A percentile compares a stretch with the other conserved stretches of the same genome.
Conservation (phyloP, 2,113 vertebrate species). For the Struthidea cinerea region DNA sequence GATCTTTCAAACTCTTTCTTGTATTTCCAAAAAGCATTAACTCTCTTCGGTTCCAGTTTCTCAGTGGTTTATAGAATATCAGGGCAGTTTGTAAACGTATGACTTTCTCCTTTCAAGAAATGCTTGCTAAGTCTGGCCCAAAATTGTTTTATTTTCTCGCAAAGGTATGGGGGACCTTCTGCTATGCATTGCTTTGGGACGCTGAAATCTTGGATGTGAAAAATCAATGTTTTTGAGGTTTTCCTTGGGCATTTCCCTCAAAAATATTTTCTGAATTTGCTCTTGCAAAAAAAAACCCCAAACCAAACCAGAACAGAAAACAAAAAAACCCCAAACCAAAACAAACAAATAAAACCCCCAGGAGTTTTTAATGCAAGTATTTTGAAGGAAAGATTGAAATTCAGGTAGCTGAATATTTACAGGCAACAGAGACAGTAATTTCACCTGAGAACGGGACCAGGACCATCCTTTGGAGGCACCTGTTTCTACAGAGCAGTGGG, state of each 20-base stretch:
- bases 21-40: neutral
- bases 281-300: neutral
- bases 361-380: neutral
- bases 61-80: neutral
- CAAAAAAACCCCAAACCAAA: neutral
- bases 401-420: neutral
- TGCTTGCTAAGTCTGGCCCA: neutral
- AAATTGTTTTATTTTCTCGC: neutral
- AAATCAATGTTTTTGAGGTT: neutral
- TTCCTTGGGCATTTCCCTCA: neutral
- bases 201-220: neutral
- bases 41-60: neutral
- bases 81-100: neutral
- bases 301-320: neutral
- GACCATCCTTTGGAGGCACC: neutral
- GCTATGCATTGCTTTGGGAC: neutral
- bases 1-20: neutral
- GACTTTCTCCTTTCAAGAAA: neutral
- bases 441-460: neutral
- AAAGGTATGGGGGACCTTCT: neutral
- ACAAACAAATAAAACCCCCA: neutral
- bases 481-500: fast-evolving
- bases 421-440: neutral
- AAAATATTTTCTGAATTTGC: neutral
- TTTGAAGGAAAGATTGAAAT: neutral